Conservation (phyloP, 2,888 invertebrate genomes). For the Entomobrya proxima region DNA sequence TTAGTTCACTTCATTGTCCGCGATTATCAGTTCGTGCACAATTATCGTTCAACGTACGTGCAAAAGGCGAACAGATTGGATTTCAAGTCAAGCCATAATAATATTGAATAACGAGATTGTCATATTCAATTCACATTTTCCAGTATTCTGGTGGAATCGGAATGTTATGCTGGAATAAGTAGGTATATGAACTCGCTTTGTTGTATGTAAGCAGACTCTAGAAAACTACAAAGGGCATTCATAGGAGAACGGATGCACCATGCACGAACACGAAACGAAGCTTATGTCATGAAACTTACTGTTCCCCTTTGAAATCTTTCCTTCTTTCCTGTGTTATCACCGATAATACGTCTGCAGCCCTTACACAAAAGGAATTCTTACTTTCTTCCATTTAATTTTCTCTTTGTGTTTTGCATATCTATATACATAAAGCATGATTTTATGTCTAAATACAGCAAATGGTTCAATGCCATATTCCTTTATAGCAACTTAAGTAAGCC, state of each 20-base stretch:
- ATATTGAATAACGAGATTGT: no score
- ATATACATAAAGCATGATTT: background rate
- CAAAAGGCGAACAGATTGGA: no score
- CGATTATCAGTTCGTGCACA: background rate
- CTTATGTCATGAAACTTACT: background rate
- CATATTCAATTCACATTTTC: no score
- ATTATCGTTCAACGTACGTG: background rate
- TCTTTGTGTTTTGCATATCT: constrained; percentile 30
- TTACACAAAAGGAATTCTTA: constrained; percentile 18
- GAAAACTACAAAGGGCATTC: background rate
- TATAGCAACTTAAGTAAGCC: constrained; percentile 8
- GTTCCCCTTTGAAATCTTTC: background rate
- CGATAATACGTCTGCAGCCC: background rate
- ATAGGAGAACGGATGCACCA: background rate
- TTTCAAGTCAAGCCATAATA: no score
- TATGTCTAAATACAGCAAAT: background rate
- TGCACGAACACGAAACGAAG: background rate
- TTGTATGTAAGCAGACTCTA: background rate
- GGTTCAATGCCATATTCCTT: background rate
- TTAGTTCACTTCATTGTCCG: background rate
- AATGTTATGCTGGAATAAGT: no score
- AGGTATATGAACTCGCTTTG: no score
- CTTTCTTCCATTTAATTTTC: constrained; percentile 27
- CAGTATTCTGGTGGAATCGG: no score
- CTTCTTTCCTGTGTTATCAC: background rate